A percentile compares a stretch with the other conserved stretches of the same genome.
Evolutionary conservation across 2,113 vertebrate species (phyloP).

Genomic region (Spilogale gracilis): DNA sequence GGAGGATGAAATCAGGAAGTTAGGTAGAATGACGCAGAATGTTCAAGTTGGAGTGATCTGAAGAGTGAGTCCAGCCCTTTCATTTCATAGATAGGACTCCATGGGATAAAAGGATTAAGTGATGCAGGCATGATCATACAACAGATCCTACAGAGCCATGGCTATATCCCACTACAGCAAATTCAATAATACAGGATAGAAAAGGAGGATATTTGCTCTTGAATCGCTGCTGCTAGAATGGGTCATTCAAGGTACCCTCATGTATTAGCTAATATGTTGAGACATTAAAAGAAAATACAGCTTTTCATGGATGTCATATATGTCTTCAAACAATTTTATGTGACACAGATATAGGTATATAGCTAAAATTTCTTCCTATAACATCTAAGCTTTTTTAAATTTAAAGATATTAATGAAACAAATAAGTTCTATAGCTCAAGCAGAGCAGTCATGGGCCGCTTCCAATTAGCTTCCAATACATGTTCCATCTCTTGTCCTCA

Average conservation of each 20-base stretch:
- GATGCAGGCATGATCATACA: not conserved
- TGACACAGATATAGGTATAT: conserved; percentile 59
- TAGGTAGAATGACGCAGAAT: not conserved
- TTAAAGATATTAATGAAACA: conserved; percentile 82
- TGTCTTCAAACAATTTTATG: conserved; percentile 77
- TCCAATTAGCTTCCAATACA: conserved; percentile 81
- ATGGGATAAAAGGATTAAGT: not conserved
- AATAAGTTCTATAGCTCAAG: conserved; percentile 79
- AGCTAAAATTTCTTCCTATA: conserved; percentile 65
- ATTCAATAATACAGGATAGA: not conserved
- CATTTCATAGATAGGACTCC: conserved; percentile 47
- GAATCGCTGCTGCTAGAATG: conserved; percentile 56
- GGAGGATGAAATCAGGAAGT: not conserved
- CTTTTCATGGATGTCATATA: conserved; percentile 69
- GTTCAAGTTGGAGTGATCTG: not conserved
- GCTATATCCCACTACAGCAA: conserved; percentile 52
- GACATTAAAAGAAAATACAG: conserved; percentile 45
- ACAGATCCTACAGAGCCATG: conserved; percentile 65
- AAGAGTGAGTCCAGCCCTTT: not conserved
- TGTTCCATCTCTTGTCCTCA: conserved; percentile 76
- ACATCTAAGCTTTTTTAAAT: conserved; percentile 82
- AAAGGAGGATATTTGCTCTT: conserved; percentile 48
- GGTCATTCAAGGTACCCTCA: conserved; percentile 25
- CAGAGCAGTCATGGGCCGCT: conserved; percentile 68
- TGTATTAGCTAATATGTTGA: not conserved